Conservation (phyloP, 2,888 invertebrate genomes). For the Lasioglossum pauxillum region DNA sequence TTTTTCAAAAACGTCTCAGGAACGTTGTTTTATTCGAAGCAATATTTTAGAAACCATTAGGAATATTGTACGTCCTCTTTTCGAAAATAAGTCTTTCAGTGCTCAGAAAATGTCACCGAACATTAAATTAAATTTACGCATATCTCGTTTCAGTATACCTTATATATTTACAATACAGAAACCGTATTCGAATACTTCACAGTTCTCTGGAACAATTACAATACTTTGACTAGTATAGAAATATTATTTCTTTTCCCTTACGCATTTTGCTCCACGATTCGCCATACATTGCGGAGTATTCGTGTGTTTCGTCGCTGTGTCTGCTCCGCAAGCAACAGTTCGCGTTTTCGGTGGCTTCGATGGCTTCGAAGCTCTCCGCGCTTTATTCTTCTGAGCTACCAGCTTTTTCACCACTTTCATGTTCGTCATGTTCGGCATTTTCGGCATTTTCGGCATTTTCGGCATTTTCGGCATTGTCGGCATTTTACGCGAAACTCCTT, state of each 20-base stretch:
- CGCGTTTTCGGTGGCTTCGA: conserved; percentile 52
- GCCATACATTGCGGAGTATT: conserved; percentile 35
- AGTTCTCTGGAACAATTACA: neutral
- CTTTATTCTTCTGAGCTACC: neutral
- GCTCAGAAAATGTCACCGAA: no score
- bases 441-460: conserved; percentile 23
- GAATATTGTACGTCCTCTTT: neutral
- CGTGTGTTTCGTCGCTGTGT: conserved; percentile 23
- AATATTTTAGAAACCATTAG: neutral
- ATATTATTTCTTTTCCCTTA: conserved; percentile 10
- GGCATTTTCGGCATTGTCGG: neutral
- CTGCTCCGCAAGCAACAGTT: conserved; percentile 62
- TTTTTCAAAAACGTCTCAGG: neutral
- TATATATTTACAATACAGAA: neutral
- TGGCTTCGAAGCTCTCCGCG: conserved; percentile 36
- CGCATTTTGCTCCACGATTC: conserved; percentile 27
- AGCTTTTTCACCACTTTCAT: neutral
- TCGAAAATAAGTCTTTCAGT: neutral
- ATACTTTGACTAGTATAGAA: neutral
- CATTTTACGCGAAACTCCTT: conserved; percentile 40
- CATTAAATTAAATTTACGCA: neutral
- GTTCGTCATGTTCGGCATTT: conserved; percentile 4
- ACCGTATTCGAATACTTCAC: neutral
- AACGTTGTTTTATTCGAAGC: neutral
- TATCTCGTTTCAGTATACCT: neutral